phyloP scores from a whole-genome alignment of 2,797 vertebrate genomes.

The Etheostoma nigrum region DNA sequence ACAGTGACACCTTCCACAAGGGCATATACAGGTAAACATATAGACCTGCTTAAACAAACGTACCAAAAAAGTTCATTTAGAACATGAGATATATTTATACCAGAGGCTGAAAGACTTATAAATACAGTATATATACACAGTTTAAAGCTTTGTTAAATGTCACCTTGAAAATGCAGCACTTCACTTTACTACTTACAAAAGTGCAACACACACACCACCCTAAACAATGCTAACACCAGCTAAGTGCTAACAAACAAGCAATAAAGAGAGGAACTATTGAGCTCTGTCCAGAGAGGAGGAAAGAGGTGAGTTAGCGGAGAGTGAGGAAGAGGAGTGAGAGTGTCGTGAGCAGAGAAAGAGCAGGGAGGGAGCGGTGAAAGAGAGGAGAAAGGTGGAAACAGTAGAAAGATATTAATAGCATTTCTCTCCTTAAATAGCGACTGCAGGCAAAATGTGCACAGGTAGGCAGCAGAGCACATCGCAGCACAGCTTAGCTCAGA shows the following conservation, averaged over 20 bases:
- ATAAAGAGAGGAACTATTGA: neutral
- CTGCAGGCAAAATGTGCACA: slow-evolving; percentile 77
- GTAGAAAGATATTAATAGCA: slow-evolving; percentile 85
- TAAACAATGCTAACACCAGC: neutral
- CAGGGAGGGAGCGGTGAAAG: slow-evolving; percentile 42
- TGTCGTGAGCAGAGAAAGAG: slow-evolving; percentile 42
- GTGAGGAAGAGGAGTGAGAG: slow-evolving; percentile 36
- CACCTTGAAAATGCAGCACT: slow-evolving; percentile 47
- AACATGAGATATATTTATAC: slow-evolving; percentile 45
- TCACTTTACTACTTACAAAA: slow-evolving; percentile 18
- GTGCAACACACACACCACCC: neutral
- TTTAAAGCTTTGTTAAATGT: slow-evolving; percentile 31
- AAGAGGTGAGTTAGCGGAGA: slow-evolving; percentile 34
- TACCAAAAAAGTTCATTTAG: slow-evolving; percentile 1
- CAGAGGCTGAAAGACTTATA: slow-evolving; percentile 6
- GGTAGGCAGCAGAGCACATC: slow-evolving; percentile 69
- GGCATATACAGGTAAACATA: slow-evolving; percentile 56
- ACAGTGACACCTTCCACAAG: slow-evolving; percentile 51
- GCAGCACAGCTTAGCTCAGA: slow-evolving; percentile 35
- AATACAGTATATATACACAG: neutral
- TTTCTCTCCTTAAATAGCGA: slow-evolving; percentile 82
- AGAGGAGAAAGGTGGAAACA: slow-evolving; percentile 76
- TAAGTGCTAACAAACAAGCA: slow-evolving; percentile 3
- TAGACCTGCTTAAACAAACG: slow-evolving; percentile 46
- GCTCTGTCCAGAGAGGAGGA: slow-evolving; percentile 7